A percentile compares a stretch with the other conserved stretches of the same genome.
Evolutionary conservation across 2,797 vertebrate genomes (phyloP).

Genomic region (Lophura swinhoii): DNA sequence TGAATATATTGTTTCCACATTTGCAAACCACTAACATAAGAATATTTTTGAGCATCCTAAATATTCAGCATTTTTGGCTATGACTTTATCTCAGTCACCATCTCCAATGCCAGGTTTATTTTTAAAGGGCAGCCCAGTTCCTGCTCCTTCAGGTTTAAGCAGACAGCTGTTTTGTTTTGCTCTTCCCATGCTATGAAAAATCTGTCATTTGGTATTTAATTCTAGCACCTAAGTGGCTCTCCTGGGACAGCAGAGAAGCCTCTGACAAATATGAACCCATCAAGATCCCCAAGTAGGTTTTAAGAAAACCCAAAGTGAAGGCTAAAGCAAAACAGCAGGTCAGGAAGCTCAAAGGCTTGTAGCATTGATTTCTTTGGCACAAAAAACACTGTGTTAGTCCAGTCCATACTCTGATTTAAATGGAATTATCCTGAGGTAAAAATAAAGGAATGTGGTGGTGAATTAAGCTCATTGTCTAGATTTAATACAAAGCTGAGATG

Average conservation of each 20-base stretch:
- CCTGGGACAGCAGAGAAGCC: conserved; percentile 62
- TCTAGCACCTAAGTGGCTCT: conserved; percentile 67
- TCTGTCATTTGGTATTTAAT: conserved; percentile 65
- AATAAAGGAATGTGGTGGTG: conserved; percentile 62
- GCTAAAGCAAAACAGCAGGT: conserved; percentile 72
- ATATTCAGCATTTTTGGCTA: conserved; percentile 70
- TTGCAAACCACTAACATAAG: conserved; percentile 74
- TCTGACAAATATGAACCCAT: conserved; percentile 59
- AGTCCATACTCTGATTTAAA: conserved; percentile 52
- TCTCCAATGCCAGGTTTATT: conserved; percentile 75
- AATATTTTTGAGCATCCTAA: conserved; percentile 71
- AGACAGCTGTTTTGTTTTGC: conserved; percentile 69
- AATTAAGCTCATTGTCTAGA: conserved; percentile 53
- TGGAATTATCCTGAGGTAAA: conserved; percentile 71
- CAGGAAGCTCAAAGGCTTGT: conserved; percentile 67
- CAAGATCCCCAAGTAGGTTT: conserved; percentile 54
- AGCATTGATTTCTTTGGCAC: conserved; percentile 70
- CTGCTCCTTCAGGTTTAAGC: conserved; percentile 69
- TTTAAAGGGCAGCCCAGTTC: conserved; percentile 73
- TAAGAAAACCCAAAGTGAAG: conserved; percentile 40
- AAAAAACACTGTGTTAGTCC: conserved; percentile 43
- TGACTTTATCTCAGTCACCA: conserved; percentile 73
- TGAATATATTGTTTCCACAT: conserved; percentile 73
- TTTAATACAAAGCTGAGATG: conserved; percentile 15
- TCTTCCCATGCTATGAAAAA: conserved; percentile 69